Evolutionary conservation across 2,113 vertebrate species (phyloP), one percentile per base, ranked within the genome.

Genomic region (Paradisaea rubra): DNA sequence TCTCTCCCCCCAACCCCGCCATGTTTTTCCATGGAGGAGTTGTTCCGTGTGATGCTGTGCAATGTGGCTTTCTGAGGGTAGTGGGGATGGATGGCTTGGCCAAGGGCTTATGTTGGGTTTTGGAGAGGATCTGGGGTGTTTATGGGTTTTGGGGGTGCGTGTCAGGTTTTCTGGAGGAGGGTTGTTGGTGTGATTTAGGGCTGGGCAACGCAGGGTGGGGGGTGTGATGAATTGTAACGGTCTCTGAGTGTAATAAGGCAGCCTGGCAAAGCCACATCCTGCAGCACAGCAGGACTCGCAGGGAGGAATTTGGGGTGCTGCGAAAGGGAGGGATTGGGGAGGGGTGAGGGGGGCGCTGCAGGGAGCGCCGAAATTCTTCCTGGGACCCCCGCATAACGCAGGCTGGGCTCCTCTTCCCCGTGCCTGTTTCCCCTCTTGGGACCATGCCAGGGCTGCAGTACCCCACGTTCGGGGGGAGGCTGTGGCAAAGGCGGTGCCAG

Each of bases 211-310:
- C 6, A 8, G 41, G 33, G 15, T 15, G 47, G 42, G 27, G 18
- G 31, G 3, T 35, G 45, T 10, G 65, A 88, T 78, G 77, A 66
- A 41, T 66, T 87, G 21, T 66, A 91, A 63, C 30, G 1, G 27
- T 33, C 72, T 91, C 81, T 53, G n/a, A 45, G 49, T 18, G 49
- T 66, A 81, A 39, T 11, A 35, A 84, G 63, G 82, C 71, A 44
- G 28, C 59, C 56, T 83, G 86, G 86, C 81, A 77, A 92, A 90
- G 73, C 78, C 92, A 84, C 92, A 94, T 92, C 86, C 89, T 68
- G 89, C 63, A 71, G 66, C 27, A 7, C 3, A 13, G 71, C 30
- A 73, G 45, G 85, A 60, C 28, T 30, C 3, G 42, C 28, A 45
- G 69, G 77, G 70, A 68, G 59, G 80, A 84, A 77, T 91, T 20